These are phyloP conservation scores for Eledone cirrhosa DNA, from an alignment of 2,888 invertebrate genomes.

Conservation along the genomic window DNA sequence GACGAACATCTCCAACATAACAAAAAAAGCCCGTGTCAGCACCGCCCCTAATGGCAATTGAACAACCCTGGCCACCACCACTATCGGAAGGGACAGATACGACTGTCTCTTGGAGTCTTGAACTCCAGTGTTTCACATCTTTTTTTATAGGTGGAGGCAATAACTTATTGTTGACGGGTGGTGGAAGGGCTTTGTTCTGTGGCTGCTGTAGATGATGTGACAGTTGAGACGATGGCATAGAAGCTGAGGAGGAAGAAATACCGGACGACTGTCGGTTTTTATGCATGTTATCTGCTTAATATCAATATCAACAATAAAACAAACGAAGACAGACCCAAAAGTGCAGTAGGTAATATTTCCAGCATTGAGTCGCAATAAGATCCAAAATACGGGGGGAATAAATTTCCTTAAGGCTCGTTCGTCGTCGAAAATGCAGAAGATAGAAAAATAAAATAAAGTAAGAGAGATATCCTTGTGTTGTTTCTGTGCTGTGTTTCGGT, in stretches of 20 bases:
- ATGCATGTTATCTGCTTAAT: background rate
- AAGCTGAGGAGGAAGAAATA: constrained; percentile 3
- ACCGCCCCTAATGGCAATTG: constrained; percentile 69
- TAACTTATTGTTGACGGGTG: background rate
- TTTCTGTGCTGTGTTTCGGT: too few species aligned
- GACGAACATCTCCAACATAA: constrained; percentile 57
- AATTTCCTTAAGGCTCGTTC: background rate
- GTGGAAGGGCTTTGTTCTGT: background rate
- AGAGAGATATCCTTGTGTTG: too few species aligned
- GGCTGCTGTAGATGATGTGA: background rate
- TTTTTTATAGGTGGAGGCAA: constrained; percentile 38
- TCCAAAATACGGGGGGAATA: background rate
- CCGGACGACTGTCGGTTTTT: constrained; percentile 23
- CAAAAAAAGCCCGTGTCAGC: constrained; percentile 68
- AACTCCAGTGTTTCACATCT: constrained; percentile 66
- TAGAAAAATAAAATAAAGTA: too few species aligned
- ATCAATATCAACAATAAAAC: background rate
- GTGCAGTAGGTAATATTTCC: constrained; percentile 15
- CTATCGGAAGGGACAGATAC: constrained; percentile 67
- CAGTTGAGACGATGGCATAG: background rate
- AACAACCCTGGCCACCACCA: constrained; percentile 63
- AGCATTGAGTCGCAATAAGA: constrained; percentile 1
- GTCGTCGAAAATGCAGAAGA: background rate
- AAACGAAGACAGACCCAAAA: constrained; percentile 9
- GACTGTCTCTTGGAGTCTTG: constrained; percentile 67